Evolutionary conservation across 2,888 invertebrate genomes (phyloP), one percentile per base, ranked within the genome.

Genomic region (Tiphia femorata): DNA sequence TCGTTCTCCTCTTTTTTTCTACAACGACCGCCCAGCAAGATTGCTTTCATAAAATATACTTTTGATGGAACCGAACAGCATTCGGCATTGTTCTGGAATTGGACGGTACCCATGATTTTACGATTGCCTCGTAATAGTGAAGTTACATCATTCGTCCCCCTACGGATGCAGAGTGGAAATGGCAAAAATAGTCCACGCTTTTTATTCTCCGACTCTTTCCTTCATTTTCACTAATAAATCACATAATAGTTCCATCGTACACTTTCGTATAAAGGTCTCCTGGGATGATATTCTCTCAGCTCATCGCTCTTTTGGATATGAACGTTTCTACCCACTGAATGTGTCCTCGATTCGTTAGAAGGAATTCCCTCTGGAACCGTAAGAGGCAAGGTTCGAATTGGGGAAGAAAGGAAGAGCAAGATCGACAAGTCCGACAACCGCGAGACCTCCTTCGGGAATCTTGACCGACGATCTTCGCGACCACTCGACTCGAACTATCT

Each of bases 1-100:
- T 55, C 44, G 51, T 60, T 50, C 44, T 63, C 66, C 58, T 43
- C 59, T 64, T 64, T 64, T 65, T 63, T 56, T 62, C 60, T 58
- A 53, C 62, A 63, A 67, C 66, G 70, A 76, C 72, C 70, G 58
- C 58, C 62, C 51, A 58, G 47, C 69, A 68, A 78, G 75, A 78
- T 78, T 76, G 72, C 73, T 73, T 77, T 70, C 69, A 65, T 70
- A 69, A 71, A 72, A 73, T 66, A 65, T 70, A 75, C 78, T 78
- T 77, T 78, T 77, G 73, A 75, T 75, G 64, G 64, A 74, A 70
- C 64, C 65, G 59, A 33, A 49, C 51, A 64, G 66, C 62, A 35
- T 54, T 56, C 61, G 49, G 41, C 53, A 29, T 51, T 40, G 58
- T 50, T 35, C 35, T 37, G 52, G 38, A 53, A 54, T 42, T 56